A percentile compares a stretch with the other conserved stretches of the same genome.
phyloP scores from a whole-genome alignment of 2,113 vertebrate genomes.

The Ictalurus furcatus region DNA sequence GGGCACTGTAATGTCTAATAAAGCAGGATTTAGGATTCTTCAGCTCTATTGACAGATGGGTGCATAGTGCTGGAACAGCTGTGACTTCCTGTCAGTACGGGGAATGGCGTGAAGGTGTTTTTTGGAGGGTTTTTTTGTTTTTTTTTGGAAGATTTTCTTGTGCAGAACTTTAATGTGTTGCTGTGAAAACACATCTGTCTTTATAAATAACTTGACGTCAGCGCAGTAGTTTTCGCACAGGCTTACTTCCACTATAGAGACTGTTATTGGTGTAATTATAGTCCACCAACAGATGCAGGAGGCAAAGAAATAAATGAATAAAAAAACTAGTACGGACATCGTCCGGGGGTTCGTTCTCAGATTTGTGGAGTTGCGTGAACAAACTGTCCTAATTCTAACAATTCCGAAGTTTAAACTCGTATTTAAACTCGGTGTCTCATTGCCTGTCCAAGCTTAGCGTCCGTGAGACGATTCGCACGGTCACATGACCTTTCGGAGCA shows the following conservation, averaged over 20 bases:
- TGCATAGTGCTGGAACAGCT: neutral
- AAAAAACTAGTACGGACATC: neutral
- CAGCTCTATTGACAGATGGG: neutral
- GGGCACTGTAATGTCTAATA: neutral
- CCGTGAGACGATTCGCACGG: neutral
- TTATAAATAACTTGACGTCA: neutral
- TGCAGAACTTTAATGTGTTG: neutral
- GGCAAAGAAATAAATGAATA: neutral
- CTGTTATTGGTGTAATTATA: neutral
- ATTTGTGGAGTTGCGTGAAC: neutral
- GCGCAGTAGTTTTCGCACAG: neutral
- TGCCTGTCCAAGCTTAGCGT: neutral
- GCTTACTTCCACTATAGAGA: neutral
- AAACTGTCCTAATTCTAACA: neutral
- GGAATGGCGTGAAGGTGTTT: neutral
- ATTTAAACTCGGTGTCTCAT: neutral
- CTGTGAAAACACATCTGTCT: neutral
- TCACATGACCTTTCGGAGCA: neutral
- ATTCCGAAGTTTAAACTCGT: neutral
- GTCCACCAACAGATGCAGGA: neutral
- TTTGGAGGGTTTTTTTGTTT: neutral
- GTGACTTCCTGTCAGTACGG: conserved; percentile 1
- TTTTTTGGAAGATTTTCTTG: neutral
- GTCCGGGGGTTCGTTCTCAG: neutral
- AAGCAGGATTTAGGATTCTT: neutral